Base-by-base conservation (phyloP, 2,797 vertebrate species). In the Argentina silus region DNA sequence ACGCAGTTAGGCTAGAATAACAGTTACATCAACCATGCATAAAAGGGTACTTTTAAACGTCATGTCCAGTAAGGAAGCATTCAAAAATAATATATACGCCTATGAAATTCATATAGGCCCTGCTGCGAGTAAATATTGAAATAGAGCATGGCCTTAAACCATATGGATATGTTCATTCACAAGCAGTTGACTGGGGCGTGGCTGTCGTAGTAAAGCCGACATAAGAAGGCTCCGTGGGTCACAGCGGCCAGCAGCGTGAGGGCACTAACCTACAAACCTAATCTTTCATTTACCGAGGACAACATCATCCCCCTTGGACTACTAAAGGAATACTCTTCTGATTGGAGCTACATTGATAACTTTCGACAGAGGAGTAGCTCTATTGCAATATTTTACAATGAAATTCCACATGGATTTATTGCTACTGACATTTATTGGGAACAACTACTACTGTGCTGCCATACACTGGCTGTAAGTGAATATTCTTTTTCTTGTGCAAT, bases 391-490 rank as follows among this genome's bases (percentile, higher is more conserved):
- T 65, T 45, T 70, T 7, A 42, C 27, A 50, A 81, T 83, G 82
- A 81, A 73, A 43, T 57, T 42, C 45, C 19, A 44, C 61, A 67
- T 23, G 48, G 53, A 73, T n/a, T 71, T 77, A 3, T 19, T 76
- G 65, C 17, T 84, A 9, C 8, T 73, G 15, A 36, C 19, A 61
- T 72, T 69, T 45, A n/a, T 75, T 36, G 45, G 47, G 3, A 65
- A 56, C 23, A 42, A 71, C 12, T 48, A 72, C 51, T 42, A 42
- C 27, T 82, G 79, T 62, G 61, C 60, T 7, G 82, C 68, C 8
- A 86, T 88, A 7, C 79, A 83, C 14, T 88, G 86, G 86, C 84
- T 88, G 86, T 88, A 75, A 88, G 86, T 82, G 70, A 36, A 36
- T 36, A 36, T 36, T 42, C 12, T 69, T 14, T 36, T 57, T 59